Percentiles rank a stretch among this genome's conserved stretches.
These are phyloP conservation scores for Telmatochromis sp. DNA, from an alignment of 2,113 vertebrate genomes.

Conservation along the genomic window DNA sequence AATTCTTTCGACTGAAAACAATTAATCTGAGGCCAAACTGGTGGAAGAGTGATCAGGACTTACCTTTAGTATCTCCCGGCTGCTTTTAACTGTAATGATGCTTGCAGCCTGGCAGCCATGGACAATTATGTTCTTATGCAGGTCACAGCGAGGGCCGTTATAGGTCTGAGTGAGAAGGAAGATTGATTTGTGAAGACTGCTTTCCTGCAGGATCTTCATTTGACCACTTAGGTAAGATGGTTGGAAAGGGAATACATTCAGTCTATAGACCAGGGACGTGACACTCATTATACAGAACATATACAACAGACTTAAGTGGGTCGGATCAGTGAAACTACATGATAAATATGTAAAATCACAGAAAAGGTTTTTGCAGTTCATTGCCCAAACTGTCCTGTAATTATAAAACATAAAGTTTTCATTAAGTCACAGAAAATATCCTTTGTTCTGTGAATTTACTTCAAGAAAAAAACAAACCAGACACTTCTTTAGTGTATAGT, in stretches of 20 bases:
- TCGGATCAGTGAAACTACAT: not conserved
- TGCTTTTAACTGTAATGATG: slow-evolving; percentile 9
- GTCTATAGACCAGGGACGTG: not conserved
- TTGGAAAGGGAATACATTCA: not conserved
- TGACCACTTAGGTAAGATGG: not conserved
- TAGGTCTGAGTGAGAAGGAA: slow-evolving; percentile 41
- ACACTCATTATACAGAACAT: not conserved
- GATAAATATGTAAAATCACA: accelerated
- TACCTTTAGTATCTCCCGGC: not conserved
- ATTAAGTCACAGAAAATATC: accelerated
- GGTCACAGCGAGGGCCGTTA: slow-evolving; percentile 64
- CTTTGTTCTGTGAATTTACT: not conserved
- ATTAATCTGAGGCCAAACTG: not conserved
- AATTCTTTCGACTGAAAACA: not conserved
- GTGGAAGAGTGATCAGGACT: not conserved
- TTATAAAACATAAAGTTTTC: not conserved
- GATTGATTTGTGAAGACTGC: not conserved
- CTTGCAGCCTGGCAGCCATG: slow-evolving; percentile 18
- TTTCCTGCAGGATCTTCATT: not conserved
- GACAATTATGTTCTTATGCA: slow-evolving; percentile 29
- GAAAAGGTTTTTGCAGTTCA: not conserved
- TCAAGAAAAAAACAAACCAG: not conserved
- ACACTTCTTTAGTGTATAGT: not conserved
- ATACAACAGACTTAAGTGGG: not conserved
- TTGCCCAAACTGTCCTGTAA: not conserved